Evolutionary conservation across 1,140 invertebrate genomes (phyloP).

Genomic region (Pseudomyrmex cubaensis): DNA sequence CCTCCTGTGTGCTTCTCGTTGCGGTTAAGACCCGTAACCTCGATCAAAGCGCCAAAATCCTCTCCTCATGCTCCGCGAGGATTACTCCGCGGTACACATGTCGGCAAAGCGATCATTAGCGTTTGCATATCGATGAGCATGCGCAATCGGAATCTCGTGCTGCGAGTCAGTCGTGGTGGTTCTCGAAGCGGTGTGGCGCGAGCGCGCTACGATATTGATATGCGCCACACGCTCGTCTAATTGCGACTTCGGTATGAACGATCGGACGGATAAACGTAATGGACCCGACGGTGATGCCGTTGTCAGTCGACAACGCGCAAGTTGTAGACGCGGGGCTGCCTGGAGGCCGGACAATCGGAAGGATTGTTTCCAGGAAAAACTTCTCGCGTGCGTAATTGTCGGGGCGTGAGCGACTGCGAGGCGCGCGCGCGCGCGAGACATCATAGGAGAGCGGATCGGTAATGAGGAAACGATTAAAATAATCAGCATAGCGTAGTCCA

Average conservation of each 20-base stretch:
- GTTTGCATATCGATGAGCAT: slow-evolving; percentile 67
- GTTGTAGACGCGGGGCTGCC: background rate
- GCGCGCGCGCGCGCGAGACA: slow-evolving; percentile 23
- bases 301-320: background rate
- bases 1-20: background rate
- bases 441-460: slow-evolving; percentile 25
- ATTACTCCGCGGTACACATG: background rate
- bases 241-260: slow-evolving; percentile 42
- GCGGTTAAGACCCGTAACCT: slow-evolving; percentile 6
- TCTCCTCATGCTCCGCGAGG: background rate
- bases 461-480: slow-evolving; percentile 63
- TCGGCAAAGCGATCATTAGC: slow-evolving; percentile 61
- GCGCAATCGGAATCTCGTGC: slow-evolving; percentile 40
- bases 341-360: slow-evolving; percentile 59
- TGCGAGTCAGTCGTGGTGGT: background rate
- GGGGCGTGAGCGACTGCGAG: slow-evolving; percentile 33
- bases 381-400: slow-evolving; percentile 69
- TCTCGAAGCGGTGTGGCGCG: slow-evolving; percentile 10
- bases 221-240: slow-evolving; percentile 32
- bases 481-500: slow-evolving; percentile 52
- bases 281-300: background rate
- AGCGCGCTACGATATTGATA: slow-evolving; percentile 31
- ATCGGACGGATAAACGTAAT: background rate
- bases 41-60: slow-evolving; percentile 40
- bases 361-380: slow-evolving; percentile 67